Conservation (phyloP, 2,113 vertebrate species). For the Pristiophorus japonicus region DNA sequence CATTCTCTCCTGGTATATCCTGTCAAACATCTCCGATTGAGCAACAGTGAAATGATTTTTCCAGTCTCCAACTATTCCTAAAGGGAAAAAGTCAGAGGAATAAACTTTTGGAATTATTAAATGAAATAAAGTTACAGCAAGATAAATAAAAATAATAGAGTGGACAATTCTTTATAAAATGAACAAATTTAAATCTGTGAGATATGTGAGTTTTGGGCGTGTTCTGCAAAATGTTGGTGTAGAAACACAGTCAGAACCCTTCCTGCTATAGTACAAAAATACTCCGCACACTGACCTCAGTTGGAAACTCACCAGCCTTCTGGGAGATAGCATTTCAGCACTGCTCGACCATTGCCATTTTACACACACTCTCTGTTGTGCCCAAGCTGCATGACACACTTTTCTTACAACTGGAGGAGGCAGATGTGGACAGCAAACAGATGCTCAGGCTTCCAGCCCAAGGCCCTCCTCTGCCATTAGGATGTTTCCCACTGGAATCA, state of each 20-base stretch:
- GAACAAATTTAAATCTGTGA: neutral
- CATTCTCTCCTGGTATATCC: slow-evolving; percentile 4
- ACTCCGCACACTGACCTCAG: too few species aligned
- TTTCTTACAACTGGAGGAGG: neutral
- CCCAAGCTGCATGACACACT: neutral
- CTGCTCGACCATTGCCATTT: neutral
- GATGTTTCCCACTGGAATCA: neutral
- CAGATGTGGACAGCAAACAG: neutral
- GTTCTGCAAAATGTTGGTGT: neutral
- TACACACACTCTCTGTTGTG: neutral
- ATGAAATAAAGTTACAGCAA: neutral
- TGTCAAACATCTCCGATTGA: slow-evolving; percentile 16
- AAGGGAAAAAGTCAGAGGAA: neutral
- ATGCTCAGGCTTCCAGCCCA: neutral
- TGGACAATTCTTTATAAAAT: neutral
- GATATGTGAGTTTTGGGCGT: neutral
- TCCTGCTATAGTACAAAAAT: too few species aligned
- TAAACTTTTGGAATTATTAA: neutral
- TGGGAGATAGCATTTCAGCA: neutral
- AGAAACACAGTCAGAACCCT: neutral
- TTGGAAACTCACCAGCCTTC: too few species aligned
- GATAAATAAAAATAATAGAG: neutral
- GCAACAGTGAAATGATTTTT: slow-evolving; percentile 20
- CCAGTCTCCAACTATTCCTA: slow-evolving; percentile 25
- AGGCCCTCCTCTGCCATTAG: neutral